Evolutionary conservation across 2,797 vertebrate species (phyloP), one percentile per base, ranked within the genome.

Genomic region (Caiman crocodilus): DNA sequence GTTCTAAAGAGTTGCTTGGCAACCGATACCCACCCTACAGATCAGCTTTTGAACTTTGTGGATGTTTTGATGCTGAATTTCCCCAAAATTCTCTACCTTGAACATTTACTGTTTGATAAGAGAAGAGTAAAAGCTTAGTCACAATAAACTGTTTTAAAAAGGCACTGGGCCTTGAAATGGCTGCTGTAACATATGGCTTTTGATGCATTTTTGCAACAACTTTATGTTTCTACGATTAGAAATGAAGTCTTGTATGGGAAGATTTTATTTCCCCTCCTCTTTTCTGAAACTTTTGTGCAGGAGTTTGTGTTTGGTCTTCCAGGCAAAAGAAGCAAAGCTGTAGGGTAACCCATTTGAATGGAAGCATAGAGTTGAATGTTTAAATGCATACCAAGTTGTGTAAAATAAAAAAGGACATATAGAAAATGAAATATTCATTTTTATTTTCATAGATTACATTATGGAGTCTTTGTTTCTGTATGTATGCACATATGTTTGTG

Each of bases 131-230:
- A 86, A 79, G 3, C 82, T 92, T 87, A 91, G 82, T 91, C 89
- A 93, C 8, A 50, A 56, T 18, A 76, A 75, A 14, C 61, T 95
- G 80, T 95, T 95, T 95, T 93, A 86, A 88, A 73, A 96, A 85
- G 64, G 3, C 28, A 75, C 17, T 58, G 67, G 91, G n/a, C 5
- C 90, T 86, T 8, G 1, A 87, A 90, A 93, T 79, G 1, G 30
- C 56, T 69, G n/a, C 63, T 79, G 79, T 42, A 65, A 94, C 80
- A 30, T 58, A 69, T 17, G 58, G 4, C 10, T 81, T 88, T 93
- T 85, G 59, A 59, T 82, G 14, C 35, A 58, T 75, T 75, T 50
- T 7, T 90, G 42, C 14, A 6, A 74, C 73, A 25, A 9, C 50
- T 90, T 90, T 75, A 30, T 58, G 77, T 84, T 82, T 92, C 5